Evolutionary conservation across 2,888 invertebrate genomes (phyloP).

Genomic region (Agonopterix subpropinquella): DNA sequence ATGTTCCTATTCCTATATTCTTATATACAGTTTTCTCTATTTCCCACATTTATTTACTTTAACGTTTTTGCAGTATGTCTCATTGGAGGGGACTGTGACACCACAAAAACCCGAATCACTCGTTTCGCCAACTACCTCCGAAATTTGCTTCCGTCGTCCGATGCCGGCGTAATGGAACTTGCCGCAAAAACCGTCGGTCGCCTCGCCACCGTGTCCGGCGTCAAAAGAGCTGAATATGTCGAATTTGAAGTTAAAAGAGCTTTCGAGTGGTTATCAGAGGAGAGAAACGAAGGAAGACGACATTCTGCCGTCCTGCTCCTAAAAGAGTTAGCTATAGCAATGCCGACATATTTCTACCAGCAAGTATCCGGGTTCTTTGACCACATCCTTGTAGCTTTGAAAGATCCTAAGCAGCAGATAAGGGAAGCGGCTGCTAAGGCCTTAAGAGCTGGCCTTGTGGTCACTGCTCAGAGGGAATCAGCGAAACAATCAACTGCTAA

Average conservation of each 20-base stretch:
- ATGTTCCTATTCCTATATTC: slow-evolving; percentile 9
- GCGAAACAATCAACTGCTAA: slow-evolving; percentile 92
- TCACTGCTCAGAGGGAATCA: slow-evolving; percentile 97
- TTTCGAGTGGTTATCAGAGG: slow-evolving; percentile 95
- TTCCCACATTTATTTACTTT: background rate
- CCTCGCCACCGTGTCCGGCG: slow-evolving; percentile 92
- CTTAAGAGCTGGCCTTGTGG: slow-evolving; percentile 94
- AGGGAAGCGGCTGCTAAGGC: slow-evolving; percentile 96
- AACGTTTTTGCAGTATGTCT: slow-evolving; percentile 83
- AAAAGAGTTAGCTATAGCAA: slow-evolving; percentile 94
- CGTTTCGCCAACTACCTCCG: slow-evolving; percentile 95
- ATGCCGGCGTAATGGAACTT: slow-evolving; percentile 95
- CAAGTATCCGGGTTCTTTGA: slow-evolving; percentile 96
- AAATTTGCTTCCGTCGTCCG: slow-evolving; percentile 91
- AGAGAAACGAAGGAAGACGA: slow-evolving; percentile 92
- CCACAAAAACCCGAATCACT: slow-evolving; percentile 91
- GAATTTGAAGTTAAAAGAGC: slow-evolving; percentile 98
- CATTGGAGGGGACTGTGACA: slow-evolving; percentile 94
- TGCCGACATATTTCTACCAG: slow-evolving; percentile 98
- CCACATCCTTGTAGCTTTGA: slow-evolving; percentile 91
- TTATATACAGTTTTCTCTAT: background rate
- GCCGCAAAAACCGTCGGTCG: slow-evolving; percentile 97
- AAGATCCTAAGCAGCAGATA: slow-evolving; percentile 93
- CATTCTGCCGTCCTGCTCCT: slow-evolving; percentile 95
- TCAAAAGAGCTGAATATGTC: slow-evolving; percentile 97